Percentiles rank a stretch among this genome's conserved stretches.
Evolutionary conservation across 2,888 invertebrate species (phyloP).

Genomic region (Volucella zonaria): DNA sequence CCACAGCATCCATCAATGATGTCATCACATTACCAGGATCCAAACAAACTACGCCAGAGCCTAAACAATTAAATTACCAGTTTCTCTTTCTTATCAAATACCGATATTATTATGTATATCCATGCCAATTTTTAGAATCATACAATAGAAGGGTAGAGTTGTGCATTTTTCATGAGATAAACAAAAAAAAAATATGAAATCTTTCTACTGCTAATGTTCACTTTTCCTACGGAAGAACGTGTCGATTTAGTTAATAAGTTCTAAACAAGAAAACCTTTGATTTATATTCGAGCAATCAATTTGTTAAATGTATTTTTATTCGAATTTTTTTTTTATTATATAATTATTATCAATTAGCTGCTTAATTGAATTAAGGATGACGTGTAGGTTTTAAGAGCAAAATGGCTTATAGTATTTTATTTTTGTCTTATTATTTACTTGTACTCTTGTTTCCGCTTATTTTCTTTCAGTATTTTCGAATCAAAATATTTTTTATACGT

Average conservation of each 20-base stretch:
- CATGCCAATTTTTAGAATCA: conserved; percentile 56
- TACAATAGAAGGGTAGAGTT: conserved; percentile 28
- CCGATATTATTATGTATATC: conserved; percentile 39
- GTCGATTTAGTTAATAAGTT: conserved; percentile 55
- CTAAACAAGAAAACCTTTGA: conserved; percentile 23
- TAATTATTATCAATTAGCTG: conserved; percentile 23
- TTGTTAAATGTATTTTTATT: conserved; percentile 38
- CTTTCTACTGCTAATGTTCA: conserved; percentile 1
- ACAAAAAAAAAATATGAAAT: neutral
- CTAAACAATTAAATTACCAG: conserved; percentile 79
- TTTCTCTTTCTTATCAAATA: conserved; percentile 46
- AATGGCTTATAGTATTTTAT: conserved; percentile 23
- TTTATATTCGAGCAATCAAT: conserved; percentile 59
- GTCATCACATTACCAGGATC: conserved; percentile 85
- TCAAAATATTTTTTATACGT: neutral
- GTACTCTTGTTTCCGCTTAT: neutral
- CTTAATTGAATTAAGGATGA: conserved; percentile 54
- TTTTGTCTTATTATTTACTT: neutral
- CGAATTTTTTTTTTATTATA: conserved; percentile 3
- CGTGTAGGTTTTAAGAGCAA: conserved; percentile 57
- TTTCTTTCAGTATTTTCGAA: conserved; percentile 58
- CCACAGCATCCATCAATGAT: conserved; percentile 90
- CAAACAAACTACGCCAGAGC: conserved; percentile 84
- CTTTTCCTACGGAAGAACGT: conserved; percentile 19
- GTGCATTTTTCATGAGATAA: conserved; percentile 45